phyloP scores from a whole-genome alignment of 2,113 vertebrate genomes.

The Etheostoma spectabile region DNA sequence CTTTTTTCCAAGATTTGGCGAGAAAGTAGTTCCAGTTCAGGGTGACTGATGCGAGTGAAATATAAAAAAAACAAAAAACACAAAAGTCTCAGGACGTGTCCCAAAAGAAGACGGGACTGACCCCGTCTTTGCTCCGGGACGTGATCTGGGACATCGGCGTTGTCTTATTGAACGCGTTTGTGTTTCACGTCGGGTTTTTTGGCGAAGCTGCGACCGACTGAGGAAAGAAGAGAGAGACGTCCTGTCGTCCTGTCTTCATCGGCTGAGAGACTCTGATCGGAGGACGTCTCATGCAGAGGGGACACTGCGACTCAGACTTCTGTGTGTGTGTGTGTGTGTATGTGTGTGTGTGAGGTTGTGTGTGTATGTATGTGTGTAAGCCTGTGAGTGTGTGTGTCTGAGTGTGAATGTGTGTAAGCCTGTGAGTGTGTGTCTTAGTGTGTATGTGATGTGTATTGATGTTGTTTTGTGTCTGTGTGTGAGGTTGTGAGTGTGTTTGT shows the following conservation, averaged over 20 bases:
- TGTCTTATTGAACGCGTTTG: too few species aligned
- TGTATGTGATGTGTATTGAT: too few species aligned
- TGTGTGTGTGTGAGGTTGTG: slow-evolving; percentile 21
- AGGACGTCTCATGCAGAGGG: slow-evolving; percentile 36
- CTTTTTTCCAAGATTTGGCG: too few species aligned
- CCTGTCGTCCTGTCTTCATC: slow-evolving; percentile 47
- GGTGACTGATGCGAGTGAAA: not conserved
- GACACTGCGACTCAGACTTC: slow-evolving; percentile 32
- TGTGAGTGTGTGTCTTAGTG: slow-evolving; percentile 11
- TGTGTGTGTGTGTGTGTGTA: slow-evolving; percentile 17
- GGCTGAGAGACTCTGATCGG: slow-evolving; percentile 64
- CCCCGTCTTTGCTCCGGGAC: too few species aligned
- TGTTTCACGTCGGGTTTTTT: too few species aligned
- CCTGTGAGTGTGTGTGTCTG: slow-evolving; percentile 4
- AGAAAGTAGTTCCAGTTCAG: not conserved
- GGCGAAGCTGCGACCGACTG: too few species aligned
- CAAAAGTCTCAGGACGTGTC: not conserved
- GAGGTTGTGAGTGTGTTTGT: too few species aligned
- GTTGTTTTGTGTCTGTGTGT: slow-evolving; percentile 17
- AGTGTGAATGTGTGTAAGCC: slow-evolving; percentile 8
- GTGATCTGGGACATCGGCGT: too few species aligned
- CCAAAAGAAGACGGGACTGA: too few species aligned
- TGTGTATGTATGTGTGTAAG: not conserved
- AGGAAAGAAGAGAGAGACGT: too few species aligned
- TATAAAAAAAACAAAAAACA: not conserved